These are phyloP conservation scores for Henricia sp. DNA, from an alignment of 53 echinoderm and acorn worm genomes.

Conservation along the genomic window DNA sequence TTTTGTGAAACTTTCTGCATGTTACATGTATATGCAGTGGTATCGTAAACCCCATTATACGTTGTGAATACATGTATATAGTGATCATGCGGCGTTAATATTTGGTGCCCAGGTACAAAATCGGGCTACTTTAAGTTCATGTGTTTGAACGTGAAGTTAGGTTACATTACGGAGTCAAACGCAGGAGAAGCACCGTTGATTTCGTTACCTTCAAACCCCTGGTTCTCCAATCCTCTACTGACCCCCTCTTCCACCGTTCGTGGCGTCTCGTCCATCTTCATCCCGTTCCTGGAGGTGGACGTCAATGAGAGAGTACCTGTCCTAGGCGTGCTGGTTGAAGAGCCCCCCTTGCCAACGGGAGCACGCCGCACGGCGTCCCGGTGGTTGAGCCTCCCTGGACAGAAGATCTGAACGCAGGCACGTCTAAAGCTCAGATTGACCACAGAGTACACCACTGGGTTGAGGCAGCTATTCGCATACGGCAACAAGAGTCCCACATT, in stretches of 20 bases:
- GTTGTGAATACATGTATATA: too few relatives aligned
- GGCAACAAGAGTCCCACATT: conserved; percentile 72
- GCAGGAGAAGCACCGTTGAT: background rate
- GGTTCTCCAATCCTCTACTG: background rate
- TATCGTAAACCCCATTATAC: too few relatives aligned
- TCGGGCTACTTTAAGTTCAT: too few relatives aligned
- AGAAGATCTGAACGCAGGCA: conserved; percentile 30
- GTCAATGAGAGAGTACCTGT: too few relatives aligned
- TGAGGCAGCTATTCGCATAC: conserved; percentile 86
- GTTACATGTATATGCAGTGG: too few relatives aligned
- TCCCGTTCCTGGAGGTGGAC: too few relatives aligned
- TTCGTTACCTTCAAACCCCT: background rate
- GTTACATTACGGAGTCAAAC: background rate
- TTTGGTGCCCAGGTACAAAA: too few relatives aligned
- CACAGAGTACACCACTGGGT: conserved; percentile 82
- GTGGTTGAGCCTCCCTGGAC: background rate
- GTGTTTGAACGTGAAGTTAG: too few relatives aligned
- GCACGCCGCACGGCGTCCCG: background rate
- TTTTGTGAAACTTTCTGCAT: too few relatives aligned
- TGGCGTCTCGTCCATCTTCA: background rate
- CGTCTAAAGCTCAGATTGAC: conserved; percentile 68
- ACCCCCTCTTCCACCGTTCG: background rate
- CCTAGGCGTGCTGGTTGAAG: too few relatives aligned
- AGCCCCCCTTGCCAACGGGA: too few relatives aligned
- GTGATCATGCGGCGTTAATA: too few relatives aligned